Evolutionary conservation across 1,140 invertebrate species (phyloP).

Genomic region (Mycetomoellerius zeteki): DNA sequence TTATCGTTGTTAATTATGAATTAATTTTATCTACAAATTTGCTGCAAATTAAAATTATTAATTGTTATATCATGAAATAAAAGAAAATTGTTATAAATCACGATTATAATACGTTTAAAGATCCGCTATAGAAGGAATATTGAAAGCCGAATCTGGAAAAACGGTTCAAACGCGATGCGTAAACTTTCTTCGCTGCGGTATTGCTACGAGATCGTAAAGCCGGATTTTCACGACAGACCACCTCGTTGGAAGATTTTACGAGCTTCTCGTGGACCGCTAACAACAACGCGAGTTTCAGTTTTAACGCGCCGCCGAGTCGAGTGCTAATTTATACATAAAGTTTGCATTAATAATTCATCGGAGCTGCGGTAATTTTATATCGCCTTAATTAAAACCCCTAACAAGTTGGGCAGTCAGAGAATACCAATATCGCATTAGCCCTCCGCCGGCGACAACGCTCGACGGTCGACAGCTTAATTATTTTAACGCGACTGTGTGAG

Average conservation of each 20-base stretch:
- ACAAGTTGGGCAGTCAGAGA: slow-evolving; percentile 85
- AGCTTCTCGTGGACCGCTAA: slow-evolving; percentile 77
- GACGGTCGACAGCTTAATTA: slow-evolving; percentile 70
- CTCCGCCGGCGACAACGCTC: slow-evolving; percentile 62
- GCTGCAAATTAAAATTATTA: not conserved
- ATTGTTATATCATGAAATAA: not conserved
- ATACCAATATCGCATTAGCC: slow-evolving; percentile 82
- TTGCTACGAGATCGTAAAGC: slow-evolving; percentile 68
- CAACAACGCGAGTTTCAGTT: slow-evolving; percentile 83
- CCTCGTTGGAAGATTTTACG: slow-evolving; percentile 74
- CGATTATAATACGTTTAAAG: slow-evolving; percentile 36
- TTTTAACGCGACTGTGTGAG: slow-evolving; percentile 69
- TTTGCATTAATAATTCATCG: slow-evolving; percentile 87
- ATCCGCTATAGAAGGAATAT: not conserved
- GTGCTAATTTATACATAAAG: slow-evolving; percentile 86
- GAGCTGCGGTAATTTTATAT: slow-evolving; percentile 84
- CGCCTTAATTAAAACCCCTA: slow-evolving; percentile 86
- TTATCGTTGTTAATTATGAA: not conserved
- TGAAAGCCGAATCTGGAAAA: slow-evolving; percentile 60
- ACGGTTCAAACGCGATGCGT: slow-evolving; percentile 65
- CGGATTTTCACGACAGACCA: slow-evolving; percentile 72
- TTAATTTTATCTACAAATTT: not conserved
- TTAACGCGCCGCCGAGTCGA: slow-evolving; percentile 79
- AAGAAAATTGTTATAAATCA: not conserved
- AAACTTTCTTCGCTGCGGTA: slow-evolving; percentile 66